Conservation (phyloP, 2,113 vertebrate genomes). For the Sterrhoptilus dennistouni region DNA sequence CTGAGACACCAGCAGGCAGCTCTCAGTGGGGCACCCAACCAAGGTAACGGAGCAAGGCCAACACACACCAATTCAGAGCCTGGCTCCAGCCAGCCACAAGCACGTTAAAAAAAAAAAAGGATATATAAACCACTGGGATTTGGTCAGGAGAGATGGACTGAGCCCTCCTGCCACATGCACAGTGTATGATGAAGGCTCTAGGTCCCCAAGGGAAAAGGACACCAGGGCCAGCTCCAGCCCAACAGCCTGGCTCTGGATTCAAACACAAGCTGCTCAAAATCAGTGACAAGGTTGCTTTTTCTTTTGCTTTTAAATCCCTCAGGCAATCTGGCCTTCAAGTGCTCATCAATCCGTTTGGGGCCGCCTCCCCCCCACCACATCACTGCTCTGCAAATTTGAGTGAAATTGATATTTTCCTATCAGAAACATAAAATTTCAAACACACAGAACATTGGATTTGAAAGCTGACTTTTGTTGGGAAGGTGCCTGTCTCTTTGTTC, state of each 20-base stretch:
- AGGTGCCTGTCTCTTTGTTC: constrained; percentile 58
- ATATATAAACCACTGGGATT: background rate
- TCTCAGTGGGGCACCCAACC: background rate
- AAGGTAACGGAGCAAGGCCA: background rate
- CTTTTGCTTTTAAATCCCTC: background rate
- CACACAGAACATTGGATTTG: constrained; percentile 21
- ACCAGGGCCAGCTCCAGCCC: background rate
- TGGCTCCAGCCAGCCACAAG: background rate
- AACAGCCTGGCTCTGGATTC: background rate
- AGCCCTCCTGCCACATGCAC: background rate
- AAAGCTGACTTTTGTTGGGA: constrained; percentile 66
- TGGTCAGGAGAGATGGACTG: background rate
- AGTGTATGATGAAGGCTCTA: accelerated
- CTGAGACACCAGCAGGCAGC: background rate
- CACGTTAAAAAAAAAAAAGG: accelerated
- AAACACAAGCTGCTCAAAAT: background rate
- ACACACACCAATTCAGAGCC: background rate
- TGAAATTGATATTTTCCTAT: constrained; percentile 60
- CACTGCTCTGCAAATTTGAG: constrained; percentile 15
- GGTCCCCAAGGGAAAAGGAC: background rate
- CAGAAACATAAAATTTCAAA: constrained; percentile 49
- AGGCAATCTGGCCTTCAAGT: background rate
- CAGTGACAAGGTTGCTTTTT: background rate
- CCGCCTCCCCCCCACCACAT: background rate
- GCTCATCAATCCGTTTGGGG: background rate